These are phyloP conservation scores for Choloepus didactylus DNA, from an alignment of 2,797 vertebrate species.

Conservation along the genomic window DNA sequence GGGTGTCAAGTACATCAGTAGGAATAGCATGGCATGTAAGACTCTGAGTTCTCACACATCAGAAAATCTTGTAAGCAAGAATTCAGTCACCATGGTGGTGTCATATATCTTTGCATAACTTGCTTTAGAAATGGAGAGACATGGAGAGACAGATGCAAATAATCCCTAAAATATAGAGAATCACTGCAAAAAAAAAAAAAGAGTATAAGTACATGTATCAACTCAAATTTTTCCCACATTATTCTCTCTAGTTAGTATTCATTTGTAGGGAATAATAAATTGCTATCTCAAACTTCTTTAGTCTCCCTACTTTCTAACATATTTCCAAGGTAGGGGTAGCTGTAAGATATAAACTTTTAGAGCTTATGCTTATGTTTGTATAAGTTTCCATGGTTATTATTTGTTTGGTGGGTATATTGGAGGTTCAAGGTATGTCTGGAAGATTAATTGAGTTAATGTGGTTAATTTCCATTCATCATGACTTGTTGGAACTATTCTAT, in stretches of 20 bases:
- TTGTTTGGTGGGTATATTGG: too few species aligned
- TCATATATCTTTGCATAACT: background rate
- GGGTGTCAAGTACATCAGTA: background rate
- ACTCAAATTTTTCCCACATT: background rate
- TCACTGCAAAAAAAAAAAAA: background rate
- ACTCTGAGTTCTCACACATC: background rate
- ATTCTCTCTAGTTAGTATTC: background rate
- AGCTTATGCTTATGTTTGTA: too few species aligned
- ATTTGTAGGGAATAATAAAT: too few species aligned
- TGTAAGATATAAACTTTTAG: too few species aligned
- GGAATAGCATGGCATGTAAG: background rate
- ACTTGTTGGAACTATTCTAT: too few species aligned
- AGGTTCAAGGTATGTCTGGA: too few species aligned
- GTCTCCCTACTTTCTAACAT: too few species aligned
- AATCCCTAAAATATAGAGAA: background rate
- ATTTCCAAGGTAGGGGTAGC: too few species aligned
- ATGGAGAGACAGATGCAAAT: background rate
- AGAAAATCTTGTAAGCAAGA: background rate
- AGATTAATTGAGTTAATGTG: too few species aligned
- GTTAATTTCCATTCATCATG: too few species aligned
- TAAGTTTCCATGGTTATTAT: too few species aligned
- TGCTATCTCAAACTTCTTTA: too few species aligned
- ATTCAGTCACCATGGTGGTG: background rate
- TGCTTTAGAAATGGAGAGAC: background rate
- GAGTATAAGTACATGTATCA: background rate